Conservation (phyloP, 2,797 vertebrate genomes). For the Eulemur coronatus region DNA sequence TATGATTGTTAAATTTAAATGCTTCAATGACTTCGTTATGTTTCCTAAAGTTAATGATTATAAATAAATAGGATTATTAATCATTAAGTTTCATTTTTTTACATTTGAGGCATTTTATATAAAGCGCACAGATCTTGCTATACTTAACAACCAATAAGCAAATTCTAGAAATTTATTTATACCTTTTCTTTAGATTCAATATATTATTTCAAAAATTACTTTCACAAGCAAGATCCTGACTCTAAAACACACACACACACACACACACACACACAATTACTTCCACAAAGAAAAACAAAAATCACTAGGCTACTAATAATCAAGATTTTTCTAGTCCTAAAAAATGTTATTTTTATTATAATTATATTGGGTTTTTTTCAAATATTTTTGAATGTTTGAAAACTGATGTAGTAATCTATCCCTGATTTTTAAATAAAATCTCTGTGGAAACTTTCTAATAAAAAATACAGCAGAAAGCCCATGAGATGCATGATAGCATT, state of each 20-base stretch:
- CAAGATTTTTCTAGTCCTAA: neutral
- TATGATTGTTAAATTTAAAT: neutral
- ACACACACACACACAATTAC: no score
- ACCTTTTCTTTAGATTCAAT: neutral
- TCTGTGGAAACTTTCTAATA: neutral
- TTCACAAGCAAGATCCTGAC: no score
- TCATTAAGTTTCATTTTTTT: neutral
- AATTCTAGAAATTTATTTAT: neutral
- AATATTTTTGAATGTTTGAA: neutral
- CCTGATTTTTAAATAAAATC: neutral
- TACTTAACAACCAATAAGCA: neutral
- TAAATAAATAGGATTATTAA: neutral
- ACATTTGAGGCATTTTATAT: neutral
- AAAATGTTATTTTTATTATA: neutral
- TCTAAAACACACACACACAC: neutral
- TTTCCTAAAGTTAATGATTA: neutral
- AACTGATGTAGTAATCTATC: neutral
- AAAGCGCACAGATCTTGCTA: neutral
- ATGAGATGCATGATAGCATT: neutral
- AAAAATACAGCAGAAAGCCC: neutral
- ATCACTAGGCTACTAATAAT: neutral
- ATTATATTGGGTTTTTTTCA: neutral
- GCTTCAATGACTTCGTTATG: neutral
- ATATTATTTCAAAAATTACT: neutral
- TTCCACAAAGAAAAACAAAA: neutral